phyloP scores from a whole-genome alignment of 2,888 invertebrate genomes.

The Hypsopygia costalis region DNA sequence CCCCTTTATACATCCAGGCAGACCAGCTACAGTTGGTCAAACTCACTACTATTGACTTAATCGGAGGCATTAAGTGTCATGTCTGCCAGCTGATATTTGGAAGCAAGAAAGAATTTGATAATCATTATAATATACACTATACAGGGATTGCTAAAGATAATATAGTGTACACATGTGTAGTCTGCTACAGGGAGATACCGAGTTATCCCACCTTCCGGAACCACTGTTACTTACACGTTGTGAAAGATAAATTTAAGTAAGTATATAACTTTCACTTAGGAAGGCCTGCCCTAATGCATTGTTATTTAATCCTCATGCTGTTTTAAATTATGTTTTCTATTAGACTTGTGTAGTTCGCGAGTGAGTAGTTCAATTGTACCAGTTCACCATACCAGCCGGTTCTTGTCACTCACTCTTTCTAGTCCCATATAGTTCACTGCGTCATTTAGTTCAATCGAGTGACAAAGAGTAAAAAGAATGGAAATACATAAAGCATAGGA shows the following conservation, averaged over 20 bases:
- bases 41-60: conserved; percentile 58
- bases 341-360: too few species aligned
- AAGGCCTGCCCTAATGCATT: too few species aligned
- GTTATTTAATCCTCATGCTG: too few species aligned
- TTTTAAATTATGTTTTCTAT: too few species aligned
- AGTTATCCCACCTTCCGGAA: conserved; percentile 80
- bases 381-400: too few species aligned
- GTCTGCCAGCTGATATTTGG: conserved; percentile 73
- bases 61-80: conserved; percentile 80
- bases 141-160: conserved; percentile 30
- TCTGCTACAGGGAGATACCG: conserved; percentile 74
- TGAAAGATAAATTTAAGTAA: conserved; percentile 78
- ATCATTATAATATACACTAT: conserved; percentile 70
- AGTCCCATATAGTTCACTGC: too few species aligned
- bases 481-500: too few species aligned
- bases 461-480: too few species aligned
- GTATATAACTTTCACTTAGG: conserved; percentile 17
- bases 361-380: too few species aligned
- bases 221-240: conserved; percentile 81
- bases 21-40: conserved; percentile 26
- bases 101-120: conserved; percentile 76
- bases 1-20: not conserved
- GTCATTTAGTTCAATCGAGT: too few species aligned
- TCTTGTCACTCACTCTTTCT: too few species aligned
- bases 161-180: conserved; percentile 78